Conservation (phyloP, 1,140 invertebrate genomes). For the Trachymyrmex cornetzi region DNA sequence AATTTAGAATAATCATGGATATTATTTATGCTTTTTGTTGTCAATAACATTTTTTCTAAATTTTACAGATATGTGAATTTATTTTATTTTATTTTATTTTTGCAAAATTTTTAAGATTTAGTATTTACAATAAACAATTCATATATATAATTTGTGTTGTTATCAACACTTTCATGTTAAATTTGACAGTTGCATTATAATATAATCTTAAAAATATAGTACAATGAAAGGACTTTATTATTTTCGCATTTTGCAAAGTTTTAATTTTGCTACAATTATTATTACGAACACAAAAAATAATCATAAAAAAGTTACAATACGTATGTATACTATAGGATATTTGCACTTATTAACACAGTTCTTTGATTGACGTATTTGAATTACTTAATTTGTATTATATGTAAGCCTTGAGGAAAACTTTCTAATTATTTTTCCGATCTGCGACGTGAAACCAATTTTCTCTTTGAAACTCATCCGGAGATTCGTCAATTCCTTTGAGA, state of each 20-base stretch:
- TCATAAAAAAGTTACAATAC: not conserved
- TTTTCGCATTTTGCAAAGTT: not conserved
- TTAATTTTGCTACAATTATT: not conserved
- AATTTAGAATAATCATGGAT: conserved; percentile 14
- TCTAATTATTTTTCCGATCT: conserved; percentile 30
- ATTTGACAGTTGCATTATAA: not conserved
- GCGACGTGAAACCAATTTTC: conserved; percentile 17
- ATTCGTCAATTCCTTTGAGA: conserved; percentile 38
- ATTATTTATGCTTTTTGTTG: not conserved
- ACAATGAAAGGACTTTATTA: not conserved
- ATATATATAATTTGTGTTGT: not conserved
- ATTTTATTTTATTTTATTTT: not conserved
- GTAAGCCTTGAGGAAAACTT: not conserved
- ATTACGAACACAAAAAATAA: not conserved
- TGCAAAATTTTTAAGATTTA: not conserved
- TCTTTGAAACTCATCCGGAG: conserved; percentile 20
- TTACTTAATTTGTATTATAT: conserved; percentile 9
- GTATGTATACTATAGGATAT: not conserved
- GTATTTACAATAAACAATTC: not conserved
- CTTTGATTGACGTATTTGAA: not conserved
- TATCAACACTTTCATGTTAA: not conserved
- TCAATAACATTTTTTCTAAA: not conserved
- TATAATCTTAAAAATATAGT: not conserved
- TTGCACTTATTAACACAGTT: not conserved
- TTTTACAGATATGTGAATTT: not conserved